phyloP scores from a whole-genome alignment of 1,140 invertebrate species.

The Pachypeltis micranthus region DNA sequence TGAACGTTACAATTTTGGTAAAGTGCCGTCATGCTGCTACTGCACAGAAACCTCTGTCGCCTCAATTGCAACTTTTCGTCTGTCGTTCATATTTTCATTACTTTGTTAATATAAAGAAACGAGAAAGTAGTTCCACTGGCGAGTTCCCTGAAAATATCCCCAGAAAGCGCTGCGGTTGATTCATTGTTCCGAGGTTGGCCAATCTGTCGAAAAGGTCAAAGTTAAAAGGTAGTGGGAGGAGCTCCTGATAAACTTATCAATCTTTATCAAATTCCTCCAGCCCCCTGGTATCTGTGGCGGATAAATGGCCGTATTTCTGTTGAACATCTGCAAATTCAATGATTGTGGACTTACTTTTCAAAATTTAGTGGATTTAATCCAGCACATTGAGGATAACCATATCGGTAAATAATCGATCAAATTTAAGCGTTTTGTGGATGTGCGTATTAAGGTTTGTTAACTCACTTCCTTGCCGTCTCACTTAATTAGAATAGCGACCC shows the following conservation, averaged over 20 bases:
- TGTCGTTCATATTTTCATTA: too few relatives aligned
- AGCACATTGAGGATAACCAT: conserved; percentile 74
- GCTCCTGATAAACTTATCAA: background rate
- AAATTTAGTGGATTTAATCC: conserved; percentile 62
- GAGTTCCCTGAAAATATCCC: too few relatives aligned
- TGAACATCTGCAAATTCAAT: conserved; percentile 78
- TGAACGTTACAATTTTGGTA: too few relatives aligned
- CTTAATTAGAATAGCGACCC: background rate
- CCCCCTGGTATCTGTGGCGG: conserved; percentile 28
- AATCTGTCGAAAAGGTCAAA: too few relatives aligned
- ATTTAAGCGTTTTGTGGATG: background rate
- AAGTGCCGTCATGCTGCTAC: too few relatives aligned
- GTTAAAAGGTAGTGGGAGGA: conserved; percentile 5
- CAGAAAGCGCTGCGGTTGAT: too few relatives aligned
- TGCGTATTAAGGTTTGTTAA: background rate
- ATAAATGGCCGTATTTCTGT: conserved; percentile 69
- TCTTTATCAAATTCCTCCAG: background rate
- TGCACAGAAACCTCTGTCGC: too few relatives aligned
- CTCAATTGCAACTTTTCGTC: too few relatives aligned
- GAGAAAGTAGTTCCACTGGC: too few relatives aligned
- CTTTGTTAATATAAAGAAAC: too few relatives aligned
- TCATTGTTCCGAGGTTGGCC: too few relatives aligned
- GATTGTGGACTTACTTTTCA: conserved; percentile 70
- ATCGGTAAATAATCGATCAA: conserved; percentile 50
- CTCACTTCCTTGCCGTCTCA: background rate